Conservation (phyloP, 2,113 vertebrate genomes). For the Tinamus guttatus region DNA sequence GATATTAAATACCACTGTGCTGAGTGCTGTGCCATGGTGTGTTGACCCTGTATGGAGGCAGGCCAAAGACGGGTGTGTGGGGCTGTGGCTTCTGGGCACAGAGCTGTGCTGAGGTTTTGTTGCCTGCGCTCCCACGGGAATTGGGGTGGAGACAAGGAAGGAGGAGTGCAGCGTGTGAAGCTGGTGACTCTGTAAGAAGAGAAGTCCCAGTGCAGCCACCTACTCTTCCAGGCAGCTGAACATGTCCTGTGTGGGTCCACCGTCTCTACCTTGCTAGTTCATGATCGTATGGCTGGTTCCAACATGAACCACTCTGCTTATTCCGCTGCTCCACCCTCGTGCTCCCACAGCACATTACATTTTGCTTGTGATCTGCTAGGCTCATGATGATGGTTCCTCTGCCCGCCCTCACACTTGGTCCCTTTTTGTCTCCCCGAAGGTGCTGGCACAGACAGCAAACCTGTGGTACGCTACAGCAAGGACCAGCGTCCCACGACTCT, state of each 20-base stretch:
- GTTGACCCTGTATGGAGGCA: not conserved
- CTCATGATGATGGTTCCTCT: not conserved
- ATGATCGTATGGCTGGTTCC: not conserved
- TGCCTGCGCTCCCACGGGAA: not conserved
- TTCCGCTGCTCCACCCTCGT: not conserved
- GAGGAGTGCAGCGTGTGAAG: not conserved
- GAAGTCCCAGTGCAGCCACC: not conserved
- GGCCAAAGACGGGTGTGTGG: rapidly evolving
- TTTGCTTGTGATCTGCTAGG: not conserved
- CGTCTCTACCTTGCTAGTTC: not conserved
- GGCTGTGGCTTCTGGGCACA: not conserved
- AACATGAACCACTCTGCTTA: not conserved
- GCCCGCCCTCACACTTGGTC: not conserved
- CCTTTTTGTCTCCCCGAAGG: constrained; percentile 74
- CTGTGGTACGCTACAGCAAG: constrained; percentile 92
- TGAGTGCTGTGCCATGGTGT: not conserved
- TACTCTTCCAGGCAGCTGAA: not conserved
- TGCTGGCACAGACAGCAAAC: constrained; percentile 80
- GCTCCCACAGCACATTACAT: not conserved
- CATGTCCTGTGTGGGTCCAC: not conserved
- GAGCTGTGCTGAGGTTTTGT: not conserved
- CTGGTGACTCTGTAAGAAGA: not conserved
- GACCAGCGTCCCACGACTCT: constrained; percentile 95
- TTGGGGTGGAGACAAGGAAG: not conserved
- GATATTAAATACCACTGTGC: not conserved